Base-by-base conservation (phyloP, 30 jellyfish, hydroid and myxozoan genomes). In the Aurelia coerulea region DNA sequence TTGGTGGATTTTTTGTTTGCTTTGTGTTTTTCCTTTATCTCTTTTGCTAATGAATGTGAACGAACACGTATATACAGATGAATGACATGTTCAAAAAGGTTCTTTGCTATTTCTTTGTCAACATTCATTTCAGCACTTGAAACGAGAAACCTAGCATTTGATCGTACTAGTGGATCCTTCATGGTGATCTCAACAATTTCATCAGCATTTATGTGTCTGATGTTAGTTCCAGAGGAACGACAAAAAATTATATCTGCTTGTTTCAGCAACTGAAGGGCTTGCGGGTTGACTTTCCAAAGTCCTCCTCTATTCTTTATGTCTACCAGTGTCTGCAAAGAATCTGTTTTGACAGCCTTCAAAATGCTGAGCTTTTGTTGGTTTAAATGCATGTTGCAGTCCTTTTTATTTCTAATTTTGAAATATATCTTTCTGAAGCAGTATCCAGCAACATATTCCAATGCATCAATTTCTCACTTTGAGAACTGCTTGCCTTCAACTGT, bases 311-410 rank as follows among this genome's bases (percentile, higher is more conserved):
- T n/a, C n/a, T n/a, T n/a, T n/a, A n/a, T n/a, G n/a, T n/a, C n/a
- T n/a, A n/a, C n/a, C n/a, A n/a, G n/a, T n/a, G n/a, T n/a, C n/a
- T n/a, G n/a, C n/a, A n/a, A n/a, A n/a, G n/a, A n/a, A n/a, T 74
- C 85, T 5, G 73, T 74, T 54, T 76, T 76, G n/a, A 42, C 17
- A 80, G 90, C 90, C 82, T 53, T 80, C 82, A 80, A 80, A 65
- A 80, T 78, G 69, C 69, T 64, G 23, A 78, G 68, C 11, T 39
- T n/a, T n/a, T n/a, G n/a, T n/a, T n/a, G n/a, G n/a, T n/a, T n/a
- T n/a, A n/a, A n/a, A n/a, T n/a, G n/a, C n/a, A n/a, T n/a, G n/a
- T n/a, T n/a, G n/a, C n/a, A n/a, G n/a, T n/a, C n/a, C n/a, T n/a
- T n/a, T n/a, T n/a, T n/a, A n/a, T n/a, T n/a, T n/a, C n/a, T n/a